These are phyloP conservation scores for Pelobates fuscus DNA, from an alignment of 2,113 vertebrate species.

Conservation along the genomic window DNA sequence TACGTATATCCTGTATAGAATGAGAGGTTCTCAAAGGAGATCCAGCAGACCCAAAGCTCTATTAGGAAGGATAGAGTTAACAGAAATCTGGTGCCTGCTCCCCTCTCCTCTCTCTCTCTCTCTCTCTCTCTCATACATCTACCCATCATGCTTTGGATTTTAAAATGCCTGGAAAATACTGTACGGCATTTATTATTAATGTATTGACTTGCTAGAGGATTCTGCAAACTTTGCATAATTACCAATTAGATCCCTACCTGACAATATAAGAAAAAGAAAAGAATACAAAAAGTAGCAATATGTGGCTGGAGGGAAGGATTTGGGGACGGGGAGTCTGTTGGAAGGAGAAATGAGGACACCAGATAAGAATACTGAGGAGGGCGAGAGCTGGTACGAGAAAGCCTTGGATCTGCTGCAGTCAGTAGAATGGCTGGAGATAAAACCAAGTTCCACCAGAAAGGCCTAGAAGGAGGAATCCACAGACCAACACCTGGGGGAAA, in stretches of 20 bases:
- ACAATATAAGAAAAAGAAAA: not conserved
- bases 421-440: too few species aligned
- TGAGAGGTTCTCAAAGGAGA: too few species aligned
- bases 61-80: too few species aligned
- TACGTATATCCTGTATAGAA: too few species aligned
- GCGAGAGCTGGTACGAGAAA: too few species aligned
- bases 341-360: conserved; percentile 7
- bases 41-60: too few species aligned
- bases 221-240: conserved; percentile 27
- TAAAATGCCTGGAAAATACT: not conserved
- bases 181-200: not conserved
- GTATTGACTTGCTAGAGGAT: not conserved
- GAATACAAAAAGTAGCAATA: not conserved
- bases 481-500: too few species aligned
- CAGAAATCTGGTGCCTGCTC: not conserved
- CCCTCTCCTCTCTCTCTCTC: too few species aligned
- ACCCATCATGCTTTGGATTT: not conserved
- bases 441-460: too few species aligned
- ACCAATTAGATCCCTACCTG: conserved; percentile 18
- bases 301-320: not conserved
- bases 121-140: not conserved
- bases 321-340: not conserved
- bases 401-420: too few species aligned
- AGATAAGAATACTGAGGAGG: not conserved
- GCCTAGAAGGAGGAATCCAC: too few species aligned